These are phyloP conservation scores for Megaustenia siamemsis DNA, from an alignment of 2,888 invertebrate species.

Conservation along the genomic window DNA sequence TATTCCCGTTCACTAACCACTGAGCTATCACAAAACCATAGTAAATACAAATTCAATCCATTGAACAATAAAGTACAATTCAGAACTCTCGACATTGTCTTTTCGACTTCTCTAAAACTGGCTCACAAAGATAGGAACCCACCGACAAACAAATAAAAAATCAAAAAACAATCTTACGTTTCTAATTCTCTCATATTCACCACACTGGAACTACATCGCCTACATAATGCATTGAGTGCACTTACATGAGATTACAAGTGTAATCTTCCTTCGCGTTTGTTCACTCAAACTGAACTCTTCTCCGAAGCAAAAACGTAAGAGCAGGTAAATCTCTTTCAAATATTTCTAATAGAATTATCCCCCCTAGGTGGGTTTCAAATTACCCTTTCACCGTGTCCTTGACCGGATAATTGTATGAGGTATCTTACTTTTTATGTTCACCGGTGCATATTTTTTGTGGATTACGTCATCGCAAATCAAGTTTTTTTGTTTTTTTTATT, in stretches of 20 bases:
- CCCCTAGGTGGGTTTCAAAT: not conserved
- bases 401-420: conserved; percentile 4
- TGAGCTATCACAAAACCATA: too few species aligned
- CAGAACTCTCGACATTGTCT: too few species aligned
- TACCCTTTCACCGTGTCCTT: conserved; percentile 6
- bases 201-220: not conserved
- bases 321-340: not conserved
- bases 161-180: too few species aligned
- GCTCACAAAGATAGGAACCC: too few species aligned
- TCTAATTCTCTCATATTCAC: not conserved
- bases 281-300: too few species aligned
- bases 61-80: too few species aligned
- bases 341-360: not conserved
- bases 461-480: not conserved
- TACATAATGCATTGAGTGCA: not conserved
- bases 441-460: not conserved
- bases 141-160: too few species aligned
- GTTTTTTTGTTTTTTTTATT: not conserved
- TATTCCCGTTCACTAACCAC: too few species aligned
- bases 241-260: not conserved
- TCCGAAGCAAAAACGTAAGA: not conserved
- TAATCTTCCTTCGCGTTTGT: too few species aligned
- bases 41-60: too few species aligned
- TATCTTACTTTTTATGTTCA: not conserved
- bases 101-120: too few species aligned